These are phyloP conservation scores for Heteromyza rotundicornis DNA, from an alignment of 2,888 invertebrate genomes.

Conservation along the genomic window DNA sequence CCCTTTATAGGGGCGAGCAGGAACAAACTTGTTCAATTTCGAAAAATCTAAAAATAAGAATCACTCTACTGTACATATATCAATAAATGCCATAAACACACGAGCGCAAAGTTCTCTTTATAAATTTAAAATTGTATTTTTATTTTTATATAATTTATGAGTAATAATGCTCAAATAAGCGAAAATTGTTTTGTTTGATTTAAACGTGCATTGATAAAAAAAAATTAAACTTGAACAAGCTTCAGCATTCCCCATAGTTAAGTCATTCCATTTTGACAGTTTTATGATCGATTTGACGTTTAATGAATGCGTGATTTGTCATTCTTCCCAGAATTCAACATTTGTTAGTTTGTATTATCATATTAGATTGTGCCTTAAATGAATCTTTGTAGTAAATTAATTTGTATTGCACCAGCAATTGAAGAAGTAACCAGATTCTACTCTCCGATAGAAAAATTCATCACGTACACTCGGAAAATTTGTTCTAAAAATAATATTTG, in stretches of 20 bases:
- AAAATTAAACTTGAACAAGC: neutral
- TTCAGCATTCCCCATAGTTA: neutral
- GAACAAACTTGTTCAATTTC: neutral
- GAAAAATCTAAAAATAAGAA: too few species aligned
- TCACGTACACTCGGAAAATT: too few species aligned
- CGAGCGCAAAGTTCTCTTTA: neutral
- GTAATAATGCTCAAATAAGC: neutral
- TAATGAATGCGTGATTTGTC: conserved; percentile 36
- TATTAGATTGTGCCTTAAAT: conserved; percentile 18
- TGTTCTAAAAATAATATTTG: too few species aligned
- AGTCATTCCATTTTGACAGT: conserved; percentile 20
- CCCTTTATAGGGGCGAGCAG: too few species aligned
- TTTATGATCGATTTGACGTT: conserved; percentile 24
- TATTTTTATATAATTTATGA: conserved; percentile 1
- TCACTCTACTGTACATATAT: too few species aligned
- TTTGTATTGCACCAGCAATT: conserved; percentile 32
- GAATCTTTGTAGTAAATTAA: conserved; percentile 30
- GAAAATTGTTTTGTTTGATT: neutral
- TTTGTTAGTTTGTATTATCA: conserved; percentile 4
- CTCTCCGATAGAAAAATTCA: too few species aligned
- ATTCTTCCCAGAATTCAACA: conserved; percentile 24
- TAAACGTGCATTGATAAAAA: neutral
- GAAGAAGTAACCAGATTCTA: neutral
- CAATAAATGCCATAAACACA: too few species aligned
- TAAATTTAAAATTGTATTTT: neutral